Evolutionary conservation across 2,797 vertebrate genomes (phyloP), one percentile per base, ranked within the genome.

Genomic region (Cryptoblepharus egeriae): DNA sequence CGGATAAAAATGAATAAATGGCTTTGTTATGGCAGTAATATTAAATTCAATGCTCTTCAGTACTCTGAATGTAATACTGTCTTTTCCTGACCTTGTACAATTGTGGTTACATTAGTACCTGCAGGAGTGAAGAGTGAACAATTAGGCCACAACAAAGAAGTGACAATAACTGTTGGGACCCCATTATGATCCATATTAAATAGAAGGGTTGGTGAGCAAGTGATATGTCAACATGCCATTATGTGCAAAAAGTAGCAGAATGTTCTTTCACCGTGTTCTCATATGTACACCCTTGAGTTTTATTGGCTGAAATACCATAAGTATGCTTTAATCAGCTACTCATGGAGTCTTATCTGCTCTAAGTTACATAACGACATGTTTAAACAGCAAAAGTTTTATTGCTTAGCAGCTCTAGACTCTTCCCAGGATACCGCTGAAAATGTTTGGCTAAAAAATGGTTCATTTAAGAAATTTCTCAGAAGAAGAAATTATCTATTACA

Each of bases 401-500:
- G 35, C 57, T 61, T 75, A 13, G 20, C 15, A 83, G 55, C 26
- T 9, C 35, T 78, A 63, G 78, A 49, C 0, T 26, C 9, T 52
- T 83, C 49, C 45, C 11, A 10, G 28, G 57, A 0, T 1, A 75
- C 75, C 74, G 28, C 32, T 79, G 45, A 65, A 64, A 70, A 57
- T 37, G 52, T 16, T 65, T 81, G 61, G 16, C 60, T 78, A 73
- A 39, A 11, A 52, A 60, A 84, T 49, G 39, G 37, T 68, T 74
- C 32, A 77, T 80, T 77, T 71, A 39, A 81, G 79, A 18, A 0
- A 81, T 75, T 71, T 87, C 4, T 7, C 73, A 79, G 45, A 80
- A 87, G 68, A 9, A 63, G 24, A 61, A 86, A 78, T 80, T 90
- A 70, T 4, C 16, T 84, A 88, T 81, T 74, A 85, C 74, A 12